These are phyloP conservation scores for Heliconius sara DNA, from an alignment of 2,888 invertebrate species.

Conservation along the genomic window DNA sequence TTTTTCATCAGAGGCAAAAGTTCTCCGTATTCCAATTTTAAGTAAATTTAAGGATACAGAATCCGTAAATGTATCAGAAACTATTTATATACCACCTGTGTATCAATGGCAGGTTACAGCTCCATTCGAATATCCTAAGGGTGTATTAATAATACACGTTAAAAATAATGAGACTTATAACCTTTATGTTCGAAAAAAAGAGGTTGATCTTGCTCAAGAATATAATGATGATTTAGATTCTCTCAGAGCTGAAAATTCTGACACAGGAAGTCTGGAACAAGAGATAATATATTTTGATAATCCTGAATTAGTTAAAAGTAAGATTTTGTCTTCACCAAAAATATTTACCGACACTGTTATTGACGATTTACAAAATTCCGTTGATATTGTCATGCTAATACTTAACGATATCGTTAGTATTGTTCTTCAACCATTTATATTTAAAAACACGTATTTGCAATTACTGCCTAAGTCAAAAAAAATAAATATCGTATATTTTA, in stretches of 20 bases:
- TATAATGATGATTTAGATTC: conserved; percentile 51
- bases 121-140: conserved; percentile 57
- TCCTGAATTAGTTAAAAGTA: conserved; percentile 48
- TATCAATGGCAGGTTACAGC: conserved; percentile 68
- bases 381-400: conserved; percentile 54
- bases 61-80: conserved; percentile 56
- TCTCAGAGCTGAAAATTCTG: conserved; percentile 51
- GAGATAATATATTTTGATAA: conserved; percentile 54
- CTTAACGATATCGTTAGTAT: conserved; percentile 57
- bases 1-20: conserved; percentile 52
- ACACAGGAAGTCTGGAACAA: conserved; percentile 54
- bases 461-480: conserved; percentile 56
- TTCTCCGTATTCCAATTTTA: conserved; percentile 62
- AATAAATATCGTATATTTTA: conserved; percentile 61
- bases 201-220: conserved; percentile 52
- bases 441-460: conserved; percentile 60
- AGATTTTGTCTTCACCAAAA: conserved; percentile 45
- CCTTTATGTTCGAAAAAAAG: conserved; percentile 61
- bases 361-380: conserved; percentile 45
- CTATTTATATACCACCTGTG: conserved; percentile 60
- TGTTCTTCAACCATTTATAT: conserved; percentile 64
- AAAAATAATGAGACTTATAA: conserved; percentile 59
- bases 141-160: conserved; percentile 55
- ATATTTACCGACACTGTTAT: conserved; percentile 23
- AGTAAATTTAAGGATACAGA: conserved; percentile 52